Evolutionary conservation across 2,888 invertebrate genomes (phyloP).

Genomic region (Cepaea hortensis): DNA sequence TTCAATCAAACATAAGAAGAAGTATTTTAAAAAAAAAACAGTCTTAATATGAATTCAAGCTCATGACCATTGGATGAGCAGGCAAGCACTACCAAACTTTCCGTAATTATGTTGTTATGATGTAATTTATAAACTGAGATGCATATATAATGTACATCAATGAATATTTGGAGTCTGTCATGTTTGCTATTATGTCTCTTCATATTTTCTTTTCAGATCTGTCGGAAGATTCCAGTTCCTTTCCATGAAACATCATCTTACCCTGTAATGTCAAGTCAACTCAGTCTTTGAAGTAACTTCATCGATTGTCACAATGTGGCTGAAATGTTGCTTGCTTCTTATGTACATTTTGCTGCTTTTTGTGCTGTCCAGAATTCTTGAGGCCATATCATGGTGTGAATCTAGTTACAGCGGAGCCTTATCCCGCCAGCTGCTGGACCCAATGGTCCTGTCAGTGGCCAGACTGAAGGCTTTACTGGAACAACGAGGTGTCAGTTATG

Average conservation of each 20-base stretch:
- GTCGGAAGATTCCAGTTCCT: background rate
- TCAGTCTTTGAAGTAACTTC: background rate
- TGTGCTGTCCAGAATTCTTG: constrained; percentile 75
- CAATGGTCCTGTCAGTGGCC: constrained; percentile 75
- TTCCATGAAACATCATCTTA: background rate
- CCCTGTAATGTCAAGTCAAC: background rate
- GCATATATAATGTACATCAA: too few relatives aligned
- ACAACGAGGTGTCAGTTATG: constrained; percentile 76
- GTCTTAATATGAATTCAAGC: too few relatives aligned
- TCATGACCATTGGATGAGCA: too few relatives aligned
- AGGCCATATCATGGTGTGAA: constrained; percentile 75
- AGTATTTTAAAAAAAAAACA: too few relatives aligned
- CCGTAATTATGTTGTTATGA: too few relatives aligned
- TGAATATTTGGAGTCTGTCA: background rate
- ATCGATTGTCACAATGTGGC: constrained; percentile 66
- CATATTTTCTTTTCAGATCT: background rate
- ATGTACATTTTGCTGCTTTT: constrained; percentile 75
- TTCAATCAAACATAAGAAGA: too few relatives aligned
- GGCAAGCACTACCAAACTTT: too few relatives aligned
- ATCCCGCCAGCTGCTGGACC: constrained; percentile 74
- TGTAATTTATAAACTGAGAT: too few relatives aligned
- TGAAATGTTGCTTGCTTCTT: constrained; percentile 73
- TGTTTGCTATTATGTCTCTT: background rate
- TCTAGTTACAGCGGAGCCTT: constrained; percentile 62
- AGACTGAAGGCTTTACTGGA: constrained; percentile 76